Percentiles rank a stretch among this genome's conserved stretches.
phyloP scores from a whole-genome alignment of 1,140 invertebrate species.

The Melitaea cinxia region DNA sequence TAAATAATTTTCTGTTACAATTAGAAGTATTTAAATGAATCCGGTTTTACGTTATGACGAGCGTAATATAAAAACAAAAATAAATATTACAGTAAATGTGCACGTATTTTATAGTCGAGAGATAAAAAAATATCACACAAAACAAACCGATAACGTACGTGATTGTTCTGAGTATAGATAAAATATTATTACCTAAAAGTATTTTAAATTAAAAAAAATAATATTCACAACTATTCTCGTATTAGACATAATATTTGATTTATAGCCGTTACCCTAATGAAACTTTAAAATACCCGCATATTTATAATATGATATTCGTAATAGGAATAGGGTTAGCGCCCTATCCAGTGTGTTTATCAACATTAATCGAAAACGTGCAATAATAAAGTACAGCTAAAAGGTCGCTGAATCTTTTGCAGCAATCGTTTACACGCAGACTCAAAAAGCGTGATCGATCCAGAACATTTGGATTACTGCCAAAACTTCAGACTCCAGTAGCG shows the following conservation, averaged over 20 bases:
- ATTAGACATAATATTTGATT: too few species aligned
- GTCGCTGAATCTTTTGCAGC: constrained; percentile 52
- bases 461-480: constrained; percentile 70
- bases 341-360: background rate
- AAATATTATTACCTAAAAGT: too few species aligned
- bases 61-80: too few species aligned
- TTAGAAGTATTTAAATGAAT: too few species aligned
- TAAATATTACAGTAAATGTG: too few species aligned
- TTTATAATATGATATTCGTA: background rate
- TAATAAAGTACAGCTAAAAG: background rate
- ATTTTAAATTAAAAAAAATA: too few species aligned
- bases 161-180: too few species aligned
- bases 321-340: background rate
- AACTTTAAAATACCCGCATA: background rate
- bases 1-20: too few species aligned
- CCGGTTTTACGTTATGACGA: too few species aligned
- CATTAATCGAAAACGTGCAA: background rate
- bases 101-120: background rate
- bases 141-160: background rate
- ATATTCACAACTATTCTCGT: too few species aligned
- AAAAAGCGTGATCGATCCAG: constrained; percentile 70
- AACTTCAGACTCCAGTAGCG: constrained; percentile 55
- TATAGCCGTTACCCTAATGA: background rate
- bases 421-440: constrained; percentile 60
- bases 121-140: background rate